Base-by-base conservation (phyloP, 2,888 invertebrate species). In the Tiliacea aurago region DNA sequence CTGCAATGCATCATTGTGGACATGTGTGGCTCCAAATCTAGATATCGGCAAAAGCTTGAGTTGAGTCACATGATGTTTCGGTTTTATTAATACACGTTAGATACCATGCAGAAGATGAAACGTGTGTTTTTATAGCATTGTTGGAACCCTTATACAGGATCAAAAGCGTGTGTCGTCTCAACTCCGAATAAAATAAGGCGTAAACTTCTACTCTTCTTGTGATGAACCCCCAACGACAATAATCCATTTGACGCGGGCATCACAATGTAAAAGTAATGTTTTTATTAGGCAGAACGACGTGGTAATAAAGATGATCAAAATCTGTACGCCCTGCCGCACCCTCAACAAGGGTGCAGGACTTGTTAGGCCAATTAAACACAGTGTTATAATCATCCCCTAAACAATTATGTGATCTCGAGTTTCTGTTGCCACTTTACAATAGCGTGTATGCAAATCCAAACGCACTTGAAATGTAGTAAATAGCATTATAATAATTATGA, bases 361-460 rank as follows among this genome's bases (percentile, higher is more conserved):
- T 94, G 93, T 95, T 93, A 94, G 94, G 93, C 90, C 93, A 93
- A 95, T 95, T 94, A 94, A 94, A 92, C 90, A 91, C 87, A 90
- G 90, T 90, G 91, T 92, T 91, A 93, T 93, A 93, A 94, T 91
- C 91, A 90, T 90, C 92, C 94, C 93, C 92, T 91, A 91, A 94
- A 93, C 94, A 94, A 94, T 95, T 94, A 93, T 91, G 92, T 90
- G 91, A 92, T 93, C 91, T 91, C 89, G 85, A 88, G 85, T 86
- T 90, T 91, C 89, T 89, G 90, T 91, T 90, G 90, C 91, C 91
- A 92, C 89, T 91, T 90, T 88, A 90, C 90, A 91, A 93, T 91
- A 90, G 90, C 88, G 89, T 93, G 91, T 91, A 90, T 90, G 91
- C 91, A 87, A 88, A 90, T 87, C 77, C 86, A 85, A 88, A 88